Evolutionary conservation across 1,140 invertebrate species (phyloP).

Genomic region (Anastrepha obliqua): DNA sequence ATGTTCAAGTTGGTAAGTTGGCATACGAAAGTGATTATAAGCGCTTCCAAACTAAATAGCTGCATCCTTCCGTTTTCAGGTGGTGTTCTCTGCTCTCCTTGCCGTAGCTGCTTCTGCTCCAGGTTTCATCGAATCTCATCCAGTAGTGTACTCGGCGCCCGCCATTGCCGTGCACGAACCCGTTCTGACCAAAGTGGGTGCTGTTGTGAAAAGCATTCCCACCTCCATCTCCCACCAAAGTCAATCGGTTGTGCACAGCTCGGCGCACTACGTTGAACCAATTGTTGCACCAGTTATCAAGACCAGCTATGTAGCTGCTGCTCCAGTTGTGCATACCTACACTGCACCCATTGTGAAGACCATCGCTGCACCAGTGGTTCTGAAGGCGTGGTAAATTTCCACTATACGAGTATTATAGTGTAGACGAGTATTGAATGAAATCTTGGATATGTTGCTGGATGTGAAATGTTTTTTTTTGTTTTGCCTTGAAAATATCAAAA

Average conservation of each 20-base stretch:
- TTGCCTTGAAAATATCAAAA: neutral
- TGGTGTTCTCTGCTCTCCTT: constrained; percentile 79
- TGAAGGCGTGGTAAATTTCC: constrained; percentile 37
- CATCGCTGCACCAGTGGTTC: constrained; percentile 34
- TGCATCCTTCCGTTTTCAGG: constrained; percentile 63
- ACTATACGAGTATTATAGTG: too few species aligned
- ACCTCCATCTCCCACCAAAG: constrained; percentile 74
- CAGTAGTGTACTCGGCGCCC: constrained; percentile 63
- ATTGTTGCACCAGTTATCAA: constrained; percentile 62
- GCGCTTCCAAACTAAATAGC: constrained; percentile 52
- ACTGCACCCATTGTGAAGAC: constrained; percentile 20
- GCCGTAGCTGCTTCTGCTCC: constrained; percentile 77
- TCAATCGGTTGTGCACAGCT: constrained; percentile 58
- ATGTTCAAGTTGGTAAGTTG: constrained; percentile 66
- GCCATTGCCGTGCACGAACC: constrained; percentile 66
- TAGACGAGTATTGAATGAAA: neutral
- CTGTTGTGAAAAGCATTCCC: constrained; percentile 69
- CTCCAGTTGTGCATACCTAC: constrained; percentile 52
- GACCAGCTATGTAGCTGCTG: constrained; percentile 60
- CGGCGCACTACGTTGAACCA: constrained; percentile 60
- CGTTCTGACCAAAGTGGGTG: constrained; percentile 68
- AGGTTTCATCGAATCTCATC: constrained; percentile 63
- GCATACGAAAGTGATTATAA: neutral
- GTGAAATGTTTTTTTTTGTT: neutral
- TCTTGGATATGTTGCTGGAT: constrained; percentile 4